Conservation (phyloP, 2,888 invertebrate genomes). For the Lepidochrysops patricia region DNA sequence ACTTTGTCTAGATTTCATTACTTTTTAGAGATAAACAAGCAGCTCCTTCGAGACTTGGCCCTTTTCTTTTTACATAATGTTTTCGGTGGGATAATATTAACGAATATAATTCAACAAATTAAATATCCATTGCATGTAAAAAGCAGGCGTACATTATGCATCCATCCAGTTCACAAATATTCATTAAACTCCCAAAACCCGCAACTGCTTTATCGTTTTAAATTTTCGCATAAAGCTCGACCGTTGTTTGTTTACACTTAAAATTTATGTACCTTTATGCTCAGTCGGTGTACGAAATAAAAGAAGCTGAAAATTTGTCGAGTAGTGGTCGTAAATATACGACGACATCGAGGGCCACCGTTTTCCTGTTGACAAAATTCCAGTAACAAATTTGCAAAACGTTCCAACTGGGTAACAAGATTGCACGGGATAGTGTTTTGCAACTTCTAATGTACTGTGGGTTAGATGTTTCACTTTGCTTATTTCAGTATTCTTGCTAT, state of each 20-base stretch:
- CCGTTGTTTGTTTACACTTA: slow-evolving; percentile 40
- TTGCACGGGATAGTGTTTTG: slow-evolving; percentile 27
- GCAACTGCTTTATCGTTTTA: slow-evolving; percentile 21
- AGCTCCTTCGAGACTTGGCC: too few relatives aligned
- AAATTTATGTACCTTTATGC: slow-evolving; percentile 53
- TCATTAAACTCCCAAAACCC: background rate
- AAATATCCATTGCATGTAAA: too few relatives aligned
- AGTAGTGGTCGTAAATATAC: slow-evolving; percentile 62
- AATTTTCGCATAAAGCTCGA: slow-evolving; percentile 26
- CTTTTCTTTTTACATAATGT: too few relatives aligned
- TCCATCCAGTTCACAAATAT: background rate
- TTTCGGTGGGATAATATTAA: too few relatives aligned
- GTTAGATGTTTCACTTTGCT: background rate
- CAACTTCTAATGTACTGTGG: background rate
- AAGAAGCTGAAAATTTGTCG: slow-evolving; percentile 62
- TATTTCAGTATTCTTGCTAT: background rate
- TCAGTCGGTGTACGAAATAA: slow-evolving; percentile 54
- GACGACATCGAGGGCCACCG: slow-evolving; percentile 62
- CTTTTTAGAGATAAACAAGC: too few relatives aligned
- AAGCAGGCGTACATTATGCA: too few relatives aligned
- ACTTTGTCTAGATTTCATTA: too few relatives aligned
- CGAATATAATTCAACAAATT: too few relatives aligned
- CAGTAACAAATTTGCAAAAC: slow-evolving; percentile 64
- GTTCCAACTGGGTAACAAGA: slow-evolving; percentile 66
- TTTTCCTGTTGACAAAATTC: slow-evolving; percentile 72